Evolutionary conservation across 1,140 invertebrate genomes (phyloP).

Genomic region (Apis mellifera): Amel_HAv3.1 CM009943.2:3993001-3993500

Average conservation of each 20-base stretch:
- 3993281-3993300: slow-evolving; percentile 73
- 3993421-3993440: slow-evolving; percentile 71
- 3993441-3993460: slow-evolving; percentile 78
- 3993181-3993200: slow-evolving; percentile 9
- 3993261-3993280: slow-evolving; percentile 65
- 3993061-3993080: slow-evolving; percentile 62
- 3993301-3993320: slow-evolving; percentile 73
- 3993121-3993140: slow-evolving; percentile 54
- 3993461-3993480: slow-evolving; percentile 74
- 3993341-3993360: slow-evolving; percentile 82
- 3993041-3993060: slow-evolving; percentile 58
- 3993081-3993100: slow-evolving; percentile 56
- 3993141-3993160: slow-evolving; percentile 18
- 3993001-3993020: slow-evolving; percentile 45
- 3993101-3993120: slow-evolving; percentile 53
- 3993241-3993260: no score
- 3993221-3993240: slow-evolving; percentile 45
- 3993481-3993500: slow-evolving; percentile 54
- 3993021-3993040: slow-evolving; percentile 24
- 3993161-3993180: slow-evolving; percentile 18
- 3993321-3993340: slow-evolving; percentile 81
- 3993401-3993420: slow-evolving; percentile 76
- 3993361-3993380: slow-evolving; percentile 82
- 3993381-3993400: slow-evolving; percentile 82
- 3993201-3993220: slow-evolving; percentile 28